These are phyloP conservation scores for Drosophila mettleri DNA, from an alignment of 2,888 invertebrate genomes.

Conservation along the genomic window DNA sequence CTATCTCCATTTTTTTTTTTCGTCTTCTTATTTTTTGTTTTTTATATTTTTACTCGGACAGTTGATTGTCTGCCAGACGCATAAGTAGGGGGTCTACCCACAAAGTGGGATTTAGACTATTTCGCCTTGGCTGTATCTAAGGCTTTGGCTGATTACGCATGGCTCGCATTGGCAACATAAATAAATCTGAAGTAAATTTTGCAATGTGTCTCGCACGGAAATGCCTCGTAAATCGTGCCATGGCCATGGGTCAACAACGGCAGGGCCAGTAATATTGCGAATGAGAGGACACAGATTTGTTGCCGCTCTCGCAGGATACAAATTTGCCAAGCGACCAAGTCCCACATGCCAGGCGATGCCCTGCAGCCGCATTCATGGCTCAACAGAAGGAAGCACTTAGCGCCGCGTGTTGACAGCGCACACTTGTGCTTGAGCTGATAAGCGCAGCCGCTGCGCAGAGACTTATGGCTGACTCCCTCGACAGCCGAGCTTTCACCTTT, in stretches of 20 bases:
- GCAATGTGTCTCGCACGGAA: conserved; percentile 82
- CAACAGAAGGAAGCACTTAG: conserved; percentile 75
- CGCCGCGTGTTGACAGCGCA: conserved; percentile 71
- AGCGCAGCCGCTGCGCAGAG: conserved; percentile 36
- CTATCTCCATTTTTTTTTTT: conserved; percentile 15
- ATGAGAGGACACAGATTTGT: conserved; percentile 71
- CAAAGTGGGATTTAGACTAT: background rate
- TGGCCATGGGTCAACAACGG: conserved; percentile 74
- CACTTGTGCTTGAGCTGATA: conserved; percentile 67
- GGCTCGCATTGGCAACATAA: conserved; percentile 61
- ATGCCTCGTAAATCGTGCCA: conserved; percentile 82
- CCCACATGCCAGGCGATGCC: background rate
- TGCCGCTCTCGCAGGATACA: conserved; percentile 74
- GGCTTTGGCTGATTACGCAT: conserved; percentile 46
- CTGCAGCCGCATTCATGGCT: background rate
- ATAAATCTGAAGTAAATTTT: conserved; percentile 82
- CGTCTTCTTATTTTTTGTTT: conserved; percentile 31
- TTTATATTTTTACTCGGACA: conserved; percentile 58
- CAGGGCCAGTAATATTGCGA: conserved; percentile 55
- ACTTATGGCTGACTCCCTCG: conserved; percentile 37
- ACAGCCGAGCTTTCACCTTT: conserved; percentile 77
- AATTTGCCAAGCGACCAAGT: conserved; percentile 64
- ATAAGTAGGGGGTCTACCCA: conserved; percentile 26
- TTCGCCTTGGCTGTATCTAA: background rate
- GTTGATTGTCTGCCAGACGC: conserved; percentile 71